Percentiles rank a stretch among this genome's conserved stretches.
These are phyloP conservation scores for Amphipoea lucens DNA, from an alignment of 2,888 invertebrate genomes.

Conservation along the genomic window DNA sequence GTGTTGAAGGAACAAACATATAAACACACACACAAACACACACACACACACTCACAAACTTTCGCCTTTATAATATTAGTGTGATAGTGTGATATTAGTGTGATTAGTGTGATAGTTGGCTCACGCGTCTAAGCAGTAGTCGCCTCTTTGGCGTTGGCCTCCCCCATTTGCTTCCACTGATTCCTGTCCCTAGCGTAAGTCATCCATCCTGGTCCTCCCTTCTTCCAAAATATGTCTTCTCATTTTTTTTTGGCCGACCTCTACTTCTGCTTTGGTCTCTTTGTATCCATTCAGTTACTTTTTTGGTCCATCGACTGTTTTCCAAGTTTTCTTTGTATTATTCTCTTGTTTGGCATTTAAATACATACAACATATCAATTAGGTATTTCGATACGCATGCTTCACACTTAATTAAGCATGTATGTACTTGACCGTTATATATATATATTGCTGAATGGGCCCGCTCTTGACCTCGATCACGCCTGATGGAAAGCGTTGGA, in stretches of 20 bases:
- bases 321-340: neutral
- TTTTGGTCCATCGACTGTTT: neutral
- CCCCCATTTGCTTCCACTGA: neutral
- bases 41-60: too few species aligned
- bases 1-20: too few species aligned
- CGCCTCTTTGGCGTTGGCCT: neutral
- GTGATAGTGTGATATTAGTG: too few species aligned
- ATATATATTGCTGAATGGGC: too few species aligned
- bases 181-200: neutral
- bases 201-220: neutral
- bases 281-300: neutral
- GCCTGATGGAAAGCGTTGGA: too few species aligned
- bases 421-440: conserved; percentile 21
- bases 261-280: neutral
- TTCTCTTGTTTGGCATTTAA: neutral
- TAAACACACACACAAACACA: too few species aligned
- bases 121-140: neutral
- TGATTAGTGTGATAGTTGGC: too few species aligned
- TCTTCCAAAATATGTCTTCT: neutral
- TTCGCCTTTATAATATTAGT: too few species aligned
- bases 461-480: too few species aligned
- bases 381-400: conserved; percentile 11
- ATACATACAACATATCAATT: neutral
- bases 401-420: conserved; percentile 19
- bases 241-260: neutral